Base-by-base conservation (phyloP, 2,888 invertebrate species). In the Nymphalis c-album region DNA sequence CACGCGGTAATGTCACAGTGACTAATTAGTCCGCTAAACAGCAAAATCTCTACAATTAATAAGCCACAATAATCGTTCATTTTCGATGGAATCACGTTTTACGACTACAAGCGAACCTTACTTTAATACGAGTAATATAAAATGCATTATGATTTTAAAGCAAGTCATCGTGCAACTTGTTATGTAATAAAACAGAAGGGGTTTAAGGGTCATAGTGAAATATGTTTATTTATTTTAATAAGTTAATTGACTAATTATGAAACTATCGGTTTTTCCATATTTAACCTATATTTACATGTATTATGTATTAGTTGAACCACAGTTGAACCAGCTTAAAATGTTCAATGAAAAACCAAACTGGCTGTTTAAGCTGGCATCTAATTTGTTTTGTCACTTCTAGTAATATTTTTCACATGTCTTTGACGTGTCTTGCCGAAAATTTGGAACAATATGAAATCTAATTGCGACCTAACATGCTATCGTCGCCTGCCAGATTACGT, bases 391-490 rank as follows among this genome's bases (percentile, higher is more conserved):
- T 45, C 70, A 35, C 65, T 71, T 77, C 74, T 63, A 74, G 71
- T 50, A 61, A 31, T 16, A 16, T 10, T 51, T 31, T 31, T 31
- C 7, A 48, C 16, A 69, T 31, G 58, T 61, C 59, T 65, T 18
- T 63, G 66, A 61, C 59, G 55, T 68, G 70, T 75, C 77, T 60
- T 77, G 75, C 77, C 76, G 72, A 80, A 81, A 80, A 76, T 78
- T 79, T 73, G 68, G 69, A 64, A 72, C 75, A 74, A 77, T 76
- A 75, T 75, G 71, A 72, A 74, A 74, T 75, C 73, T 84, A 80
- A 85, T 81, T 80, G 80, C 80, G 67, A 66, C 61, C 64, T 70
- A 73, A 72, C 85, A 85, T 82, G 85, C 85, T 76, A 85, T 74
- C 75, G 70, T 75, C 69, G 68, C 69, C 53, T 60, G 63, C 70